Evolutionary conservation across 2,113 vertebrate genomes (phyloP), one percentile per base, ranked within the genome.

Genomic region (Oceanodroma tethys): DNA sequence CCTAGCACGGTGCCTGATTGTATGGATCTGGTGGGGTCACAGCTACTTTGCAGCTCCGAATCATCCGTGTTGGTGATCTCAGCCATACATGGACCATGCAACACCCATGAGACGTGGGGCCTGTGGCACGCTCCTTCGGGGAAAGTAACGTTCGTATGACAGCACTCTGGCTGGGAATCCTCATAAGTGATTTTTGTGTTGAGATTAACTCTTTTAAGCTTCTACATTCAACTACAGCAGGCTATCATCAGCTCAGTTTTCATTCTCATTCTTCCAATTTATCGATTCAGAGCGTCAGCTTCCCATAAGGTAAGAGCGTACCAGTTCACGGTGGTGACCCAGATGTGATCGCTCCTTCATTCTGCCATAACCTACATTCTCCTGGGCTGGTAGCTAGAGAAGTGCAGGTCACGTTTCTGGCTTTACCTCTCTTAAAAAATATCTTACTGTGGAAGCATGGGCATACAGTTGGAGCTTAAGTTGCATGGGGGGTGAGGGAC

Each of bases 61-160:
- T 70, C 13, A 5, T 27, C 32, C 20, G 60, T 21, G 43, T 7
- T 55, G 45, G 50, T 48, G 67, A 75, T 29, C n/a, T 43, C 27
- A 27, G 75, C 65, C 7, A 8, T 20, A 29, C 9, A 1, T 2
- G 18, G 62, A 29, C 40, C 16, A 16, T 4, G 4, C 19, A 14
- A 58, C 71, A 29, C 16, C 38, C 26, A 3, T 5, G 18, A 58
- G 42, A 83, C 0, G 0, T 6, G 17, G n/a, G 47, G 60, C 66
- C 66, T 63, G 43, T 26, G 48, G 59, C 36, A 10, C 8, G 52
- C 38, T 47, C 55, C 66, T 73, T 53, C 1, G 0, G 59, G 34
- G 60, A 70, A 58, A 36, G 56, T 9, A 48, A 21, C 1, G 0
- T 36, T 43, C 3, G 0, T 27, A 19, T 12, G 29, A n/a, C 43